Percentiles rank a stretch among this genome's conserved stretches.
Evolutionary conservation across 92 coral and sea anemone species (phyloP).

Genomic region (Heteractis magnifica): DNA sequence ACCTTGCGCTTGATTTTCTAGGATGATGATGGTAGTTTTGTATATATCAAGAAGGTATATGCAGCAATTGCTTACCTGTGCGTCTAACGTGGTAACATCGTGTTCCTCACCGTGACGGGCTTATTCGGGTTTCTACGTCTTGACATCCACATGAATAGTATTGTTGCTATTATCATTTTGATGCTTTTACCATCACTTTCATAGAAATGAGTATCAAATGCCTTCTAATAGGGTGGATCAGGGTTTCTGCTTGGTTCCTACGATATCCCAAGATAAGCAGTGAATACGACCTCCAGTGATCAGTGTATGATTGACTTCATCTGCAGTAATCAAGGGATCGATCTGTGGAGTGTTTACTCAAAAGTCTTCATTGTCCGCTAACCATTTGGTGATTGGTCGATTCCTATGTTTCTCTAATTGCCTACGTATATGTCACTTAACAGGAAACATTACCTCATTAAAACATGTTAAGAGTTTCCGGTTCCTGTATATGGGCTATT

Average conservation of each 20-base stretch:
- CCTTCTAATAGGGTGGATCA: background rate
- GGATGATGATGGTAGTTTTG: background rate
- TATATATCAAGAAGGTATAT: background rate
- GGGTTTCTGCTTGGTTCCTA: background rate
- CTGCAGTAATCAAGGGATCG: slow-evolving; percentile 31
- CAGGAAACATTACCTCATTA: slow-evolving; percentile 45
- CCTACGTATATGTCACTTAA: slow-evolving; percentile 33
- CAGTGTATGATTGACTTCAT: slow-evolving; percentile 6
- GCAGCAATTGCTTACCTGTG: background rate
- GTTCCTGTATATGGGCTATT: slow-evolving; percentile 7
- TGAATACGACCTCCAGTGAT: background rate
- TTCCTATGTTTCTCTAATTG: slow-evolving; percentile 42
- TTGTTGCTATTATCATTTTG: background rate
- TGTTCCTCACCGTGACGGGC: background rate
- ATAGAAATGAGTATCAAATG: background rate
- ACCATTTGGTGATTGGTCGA: slow-evolving; percentile 46
- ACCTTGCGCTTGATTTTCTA: background rate
- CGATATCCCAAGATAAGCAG: background rate
- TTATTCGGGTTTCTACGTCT: background rate
- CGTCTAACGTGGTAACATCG: background rate
- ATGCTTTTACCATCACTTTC: background rate
- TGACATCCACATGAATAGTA: background rate
- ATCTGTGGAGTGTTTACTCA: slow-evolving; percentile 28
- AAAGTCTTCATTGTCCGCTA: slow-evolving; percentile 15
- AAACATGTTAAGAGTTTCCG: slow-evolving; percentile 31